Percentiles rank a stretch among this genome's conserved stretches.
Evolutionary conservation across 1,140 invertebrate species (phyloP).

Genomic region (Schlechtendalia chinensis): DNA sequence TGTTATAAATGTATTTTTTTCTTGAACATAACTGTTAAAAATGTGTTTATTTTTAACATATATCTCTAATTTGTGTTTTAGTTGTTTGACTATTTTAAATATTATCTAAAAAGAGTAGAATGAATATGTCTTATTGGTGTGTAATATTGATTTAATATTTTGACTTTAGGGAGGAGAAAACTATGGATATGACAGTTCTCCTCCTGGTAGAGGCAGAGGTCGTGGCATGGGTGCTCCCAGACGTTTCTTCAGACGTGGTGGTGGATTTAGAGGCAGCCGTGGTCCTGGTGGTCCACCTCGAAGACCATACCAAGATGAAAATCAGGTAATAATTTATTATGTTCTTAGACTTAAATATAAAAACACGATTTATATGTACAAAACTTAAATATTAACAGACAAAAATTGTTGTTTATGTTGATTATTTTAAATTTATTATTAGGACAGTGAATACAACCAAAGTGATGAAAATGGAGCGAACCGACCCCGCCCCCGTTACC

Average conservation of each 20-base stretch:
- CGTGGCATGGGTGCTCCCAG: slow-evolving; percentile 44
- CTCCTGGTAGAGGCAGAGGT: slow-evolving; percentile 50
- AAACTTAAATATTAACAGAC: not conserved
- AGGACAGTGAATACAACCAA: slow-evolving; percentile 45
- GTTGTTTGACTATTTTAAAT: too few species aligned
- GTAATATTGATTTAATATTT: not conserved
- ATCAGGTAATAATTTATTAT: slow-evolving; percentile 6
- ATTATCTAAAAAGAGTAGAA: too few species aligned
- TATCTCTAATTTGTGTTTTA: too few species aligned
- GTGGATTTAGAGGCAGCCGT: slow-evolving; percentile 23
- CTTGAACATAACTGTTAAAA: too few species aligned
- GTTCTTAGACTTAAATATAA: too few species aligned
- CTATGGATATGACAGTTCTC: slow-evolving; percentile 49
- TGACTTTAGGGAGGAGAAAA: slow-evolving; percentile 38
- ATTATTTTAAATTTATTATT: slow-evolving; percentile 1
- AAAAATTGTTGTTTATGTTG: not conserved
- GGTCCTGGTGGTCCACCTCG: slow-evolving; percentile 36
- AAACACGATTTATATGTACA: too few species aligned
- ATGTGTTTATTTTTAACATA: too few species aligned
- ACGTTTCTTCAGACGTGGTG: slow-evolving; percentile 26
- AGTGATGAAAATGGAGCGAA: slow-evolving; percentile 42
- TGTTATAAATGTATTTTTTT: too few species aligned
- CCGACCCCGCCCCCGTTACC: slow-evolving; percentile 35
- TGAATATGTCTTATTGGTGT: too few species aligned
- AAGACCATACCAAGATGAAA: slow-evolving; percentile 46